phyloP scores from a whole-genome alignment of 1,140 invertebrate genomes.

The Paraescarpia echinospica region DNA sequence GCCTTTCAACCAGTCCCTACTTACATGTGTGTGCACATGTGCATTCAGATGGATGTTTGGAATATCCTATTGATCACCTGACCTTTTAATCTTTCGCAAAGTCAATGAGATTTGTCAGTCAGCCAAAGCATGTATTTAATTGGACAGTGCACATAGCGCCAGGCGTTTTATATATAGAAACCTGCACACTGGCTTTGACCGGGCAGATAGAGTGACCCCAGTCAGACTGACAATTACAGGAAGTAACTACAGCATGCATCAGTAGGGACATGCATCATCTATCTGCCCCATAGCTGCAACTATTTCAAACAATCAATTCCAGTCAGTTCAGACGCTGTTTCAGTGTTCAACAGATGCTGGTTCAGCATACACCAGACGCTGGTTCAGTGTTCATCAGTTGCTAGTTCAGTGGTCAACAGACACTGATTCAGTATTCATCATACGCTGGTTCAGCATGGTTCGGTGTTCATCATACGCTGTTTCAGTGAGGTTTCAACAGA shows the following conservation, averaged over 20 bases:
- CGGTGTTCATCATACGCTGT: too few species aligned
- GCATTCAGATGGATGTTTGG: not conserved
- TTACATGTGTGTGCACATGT: not conserved
- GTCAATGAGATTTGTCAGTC: not conserved
- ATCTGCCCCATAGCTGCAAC: not conserved
- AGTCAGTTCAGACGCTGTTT: too few species aligned
- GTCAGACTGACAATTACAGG: not conserved
- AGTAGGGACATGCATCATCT: not conserved
- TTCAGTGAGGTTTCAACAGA: too few species aligned
- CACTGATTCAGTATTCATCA: too few species aligned
- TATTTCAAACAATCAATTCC: too few species aligned
- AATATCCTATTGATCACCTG: not conserved
- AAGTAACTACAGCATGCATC: not conserved
- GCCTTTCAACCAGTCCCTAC: not conserved
- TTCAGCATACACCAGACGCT: too few species aligned
- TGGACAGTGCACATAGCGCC: not conserved
- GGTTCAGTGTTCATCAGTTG: too few species aligned
- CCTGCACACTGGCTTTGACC: not conserved
- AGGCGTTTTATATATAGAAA: not conserved
- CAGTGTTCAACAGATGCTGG: too few species aligned
- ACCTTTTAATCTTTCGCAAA: not conserved
- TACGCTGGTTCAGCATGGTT: too few species aligned
- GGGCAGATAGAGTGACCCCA: not conserved
- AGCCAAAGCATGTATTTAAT: not conserved
- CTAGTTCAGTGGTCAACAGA: too few species aligned